These are phyloP conservation scores for Philopotamus ludificatus DNA, from an alignment of 1,140 invertebrate genomes.

Conservation along the genomic window DNA sequence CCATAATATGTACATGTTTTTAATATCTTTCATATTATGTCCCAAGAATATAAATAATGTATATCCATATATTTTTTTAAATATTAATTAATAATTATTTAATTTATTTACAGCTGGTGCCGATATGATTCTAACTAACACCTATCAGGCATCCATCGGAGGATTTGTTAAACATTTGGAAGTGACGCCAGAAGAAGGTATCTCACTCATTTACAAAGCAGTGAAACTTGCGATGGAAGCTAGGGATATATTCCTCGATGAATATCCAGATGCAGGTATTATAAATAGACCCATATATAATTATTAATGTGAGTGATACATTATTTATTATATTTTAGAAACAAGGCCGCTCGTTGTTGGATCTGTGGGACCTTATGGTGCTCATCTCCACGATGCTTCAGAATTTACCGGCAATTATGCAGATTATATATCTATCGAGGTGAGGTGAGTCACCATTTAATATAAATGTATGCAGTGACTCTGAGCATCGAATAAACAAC, in stretches of 20 bases:
- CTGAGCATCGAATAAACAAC: too few relatives aligned
- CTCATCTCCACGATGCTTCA: constrained; percentile 81
- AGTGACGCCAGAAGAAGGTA: constrained; percentile 61
- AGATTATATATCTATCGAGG: constrained; percentile 62
- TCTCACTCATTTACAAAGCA: constrained; percentile 67
- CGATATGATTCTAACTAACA: constrained; percentile 81
- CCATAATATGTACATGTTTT: not conserved
- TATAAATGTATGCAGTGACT: too few relatives aligned
- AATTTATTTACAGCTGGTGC: constrained; percentile 65
- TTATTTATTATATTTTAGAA: constrained; percentile 43
- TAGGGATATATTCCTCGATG: constrained; percentile 58
- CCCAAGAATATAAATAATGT: not conserved
- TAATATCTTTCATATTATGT: not conserved
- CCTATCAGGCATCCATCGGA: constrained; percentile 83
- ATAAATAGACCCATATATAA: not conserved
- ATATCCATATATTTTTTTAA: not conserved
- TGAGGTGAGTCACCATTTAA: constrained; percentile 63
- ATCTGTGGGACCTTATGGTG: constrained; percentile 89
- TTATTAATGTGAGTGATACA: not conserved
- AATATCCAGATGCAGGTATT: constrained; percentile 54
- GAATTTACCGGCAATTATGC: constrained; percentile 87
- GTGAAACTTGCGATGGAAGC: constrained; percentile 68
- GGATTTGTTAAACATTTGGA: constrained; percentile 73
- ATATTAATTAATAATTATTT: not conserved
- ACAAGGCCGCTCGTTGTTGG: constrained; percentile 67